Base-by-base conservation (phyloP, 2,797 vertebrate genomes). In the Etheostoma perlongum region DNA sequence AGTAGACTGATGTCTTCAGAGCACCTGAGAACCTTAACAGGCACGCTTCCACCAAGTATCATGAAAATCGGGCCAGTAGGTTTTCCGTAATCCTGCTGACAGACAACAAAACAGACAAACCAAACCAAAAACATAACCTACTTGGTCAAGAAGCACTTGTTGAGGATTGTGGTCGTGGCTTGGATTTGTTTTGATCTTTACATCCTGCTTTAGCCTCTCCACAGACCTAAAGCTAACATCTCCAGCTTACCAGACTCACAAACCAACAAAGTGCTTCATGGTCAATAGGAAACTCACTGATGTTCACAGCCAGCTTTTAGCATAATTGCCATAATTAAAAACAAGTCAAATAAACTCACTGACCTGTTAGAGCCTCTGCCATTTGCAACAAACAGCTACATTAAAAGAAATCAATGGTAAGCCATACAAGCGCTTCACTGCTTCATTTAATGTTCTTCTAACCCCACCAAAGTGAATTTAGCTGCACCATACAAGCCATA, bases 341-440 rank as follows among this genome's bases (percentile, higher is more conserved):
- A 30, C 82, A 65, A 74, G 83, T 85, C 79, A 82, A 78, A 70
- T 57, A 66, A 73, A 44, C 62, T 14, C 55, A 51, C 42, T 85
- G 86, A 83, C 82, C 85, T 69, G 79, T 84, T 72, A 62, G 64
- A 68, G 68, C 18, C 67, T 49, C 58, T 54, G 57, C 81, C 60
- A 80, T 88, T 55, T 72, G 71, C 25, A 79, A 84, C 78, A 85
- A 88, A 85, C 80, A 82, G 60, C 68, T 67, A 76, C 77, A 91
- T 91, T 91, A 92, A 90, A 81, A 12, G 11, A 75, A n/a, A 64
- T 92, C 86, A 67, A 90, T 89, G 33, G 25, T 25, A 72, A 46
- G 33, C 67, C 23, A 60, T 18, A 52, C 30, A 46, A 59, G 27
- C 47, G 19, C 67, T 23, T 74, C 19, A 47, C 12, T 21, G 68